Evolutionary conservation across 2,888 invertebrate genomes (phyloP).

Genomic region (Orchesella flavescens): DNA sequence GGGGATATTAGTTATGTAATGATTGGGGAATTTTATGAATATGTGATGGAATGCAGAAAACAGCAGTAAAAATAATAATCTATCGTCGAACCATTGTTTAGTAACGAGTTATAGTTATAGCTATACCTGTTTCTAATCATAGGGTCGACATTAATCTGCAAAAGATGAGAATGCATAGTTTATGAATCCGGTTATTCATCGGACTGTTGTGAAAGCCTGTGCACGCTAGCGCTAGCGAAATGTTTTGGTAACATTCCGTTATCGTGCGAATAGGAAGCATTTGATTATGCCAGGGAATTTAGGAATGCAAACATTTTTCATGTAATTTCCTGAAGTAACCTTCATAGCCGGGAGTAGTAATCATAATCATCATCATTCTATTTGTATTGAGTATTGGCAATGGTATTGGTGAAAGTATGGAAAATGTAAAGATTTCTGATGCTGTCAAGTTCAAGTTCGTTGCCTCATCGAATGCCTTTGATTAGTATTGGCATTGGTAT

Average conservation of each 20-base stretch:
- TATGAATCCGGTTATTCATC: conserved; percentile 49
- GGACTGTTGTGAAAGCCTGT: conserved; percentile 25
- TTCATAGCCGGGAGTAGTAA: too few species aligned
- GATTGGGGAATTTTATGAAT: conserved; percentile 6
- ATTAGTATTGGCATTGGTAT: not conserved
- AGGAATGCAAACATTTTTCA: conserved; percentile 27
- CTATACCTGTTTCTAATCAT: conserved; percentile 52
- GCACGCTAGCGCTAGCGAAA: conserved; percentile 2
- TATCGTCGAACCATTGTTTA: conserved; percentile 29
- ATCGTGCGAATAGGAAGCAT: not conserved
- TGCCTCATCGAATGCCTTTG: conserved; percentile 2
- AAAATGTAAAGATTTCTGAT: too few species aligned
- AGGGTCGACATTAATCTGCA: conserved; percentile 50
- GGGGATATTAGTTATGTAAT: conserved; percentile 6
- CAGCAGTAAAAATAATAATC: not conserved
- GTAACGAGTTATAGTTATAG: conserved; percentile 31
- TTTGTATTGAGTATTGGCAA: not conserved
- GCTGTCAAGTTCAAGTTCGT: not conserved
- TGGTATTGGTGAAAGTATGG: conserved; percentile 18
- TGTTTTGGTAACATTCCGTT: conserved; percentile 16
- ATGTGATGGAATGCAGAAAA: conserved; percentile 49
- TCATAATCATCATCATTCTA: not conserved
- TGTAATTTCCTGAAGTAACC: too few species aligned
- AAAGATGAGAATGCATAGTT: conserved; percentile 29
- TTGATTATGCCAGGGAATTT: not conserved